Conservation (phyloP, 2,113 vertebrate species). For the Antigone vipio region DNA sequence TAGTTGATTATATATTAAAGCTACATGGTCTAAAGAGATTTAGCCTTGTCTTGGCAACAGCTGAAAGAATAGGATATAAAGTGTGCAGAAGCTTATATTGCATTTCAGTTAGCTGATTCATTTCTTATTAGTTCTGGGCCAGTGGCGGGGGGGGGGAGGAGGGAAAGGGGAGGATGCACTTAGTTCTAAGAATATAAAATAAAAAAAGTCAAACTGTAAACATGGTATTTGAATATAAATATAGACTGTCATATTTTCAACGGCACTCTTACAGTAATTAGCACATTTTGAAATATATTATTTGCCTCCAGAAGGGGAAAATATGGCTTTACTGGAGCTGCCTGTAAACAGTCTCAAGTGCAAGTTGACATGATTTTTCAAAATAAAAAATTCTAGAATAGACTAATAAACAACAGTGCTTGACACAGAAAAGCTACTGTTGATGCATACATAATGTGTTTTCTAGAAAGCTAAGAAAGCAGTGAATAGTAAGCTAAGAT, state of each 20-base stretch:
- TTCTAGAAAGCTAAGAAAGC: constrained; percentile 1
- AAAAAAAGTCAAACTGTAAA: constrained; percentile 20
- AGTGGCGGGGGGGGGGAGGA: background rate
- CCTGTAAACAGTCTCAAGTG: constrained; percentile 36
- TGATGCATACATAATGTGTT: background rate
- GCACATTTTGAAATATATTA: constrained; percentile 41
- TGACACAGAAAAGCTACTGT: constrained; percentile 10
- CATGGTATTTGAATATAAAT: constrained; percentile 41
- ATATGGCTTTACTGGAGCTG: constrained; percentile 21
- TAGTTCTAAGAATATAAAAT: constrained; percentile 56
- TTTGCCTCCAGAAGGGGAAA: constrained; percentile 43
- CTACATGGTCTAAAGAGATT: background rate
- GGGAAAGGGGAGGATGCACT: background rate
- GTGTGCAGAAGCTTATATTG: background rate
- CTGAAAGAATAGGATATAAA: background rate
- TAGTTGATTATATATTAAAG: constrained; percentile 1
- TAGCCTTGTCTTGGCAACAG: background rate
- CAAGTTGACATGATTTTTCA: constrained; percentile 33
- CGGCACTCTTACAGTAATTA: constrained; percentile 35
- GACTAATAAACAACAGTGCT: background rate
- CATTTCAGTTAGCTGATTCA: constrained; percentile 7
- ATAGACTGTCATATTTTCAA: constrained; percentile 44
- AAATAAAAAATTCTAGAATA: constrained; percentile 24
- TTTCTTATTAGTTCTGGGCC: constrained; percentile 11
- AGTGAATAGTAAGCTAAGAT: background rate